Evolutionary conservation across 2,888 invertebrate genomes (phyloP).

Genomic region (Byasa hedistus): DNA sequence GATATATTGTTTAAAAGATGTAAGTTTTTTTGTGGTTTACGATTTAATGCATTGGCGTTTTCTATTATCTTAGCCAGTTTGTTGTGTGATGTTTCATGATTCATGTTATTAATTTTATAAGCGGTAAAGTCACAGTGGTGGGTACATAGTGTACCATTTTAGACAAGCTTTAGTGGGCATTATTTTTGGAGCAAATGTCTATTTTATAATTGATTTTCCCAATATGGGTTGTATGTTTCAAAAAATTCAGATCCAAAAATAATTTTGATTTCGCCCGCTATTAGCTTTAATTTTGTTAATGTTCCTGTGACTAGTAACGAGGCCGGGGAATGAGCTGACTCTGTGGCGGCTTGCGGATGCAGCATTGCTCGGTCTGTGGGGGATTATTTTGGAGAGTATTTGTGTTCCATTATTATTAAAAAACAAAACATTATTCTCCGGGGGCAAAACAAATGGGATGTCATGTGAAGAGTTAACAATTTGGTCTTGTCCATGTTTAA

Average conservation of each 20-base stretch:
- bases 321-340: conserved; percentile 57
- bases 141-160: conserved; percentile 20
- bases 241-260: conserved; percentile 22
- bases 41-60: conserved; percentile 17
- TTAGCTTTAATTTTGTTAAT: conserved; percentile 36
- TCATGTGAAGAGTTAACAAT: conserved; percentile 73
- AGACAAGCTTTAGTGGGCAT: conserved; percentile 39
- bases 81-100: conserved; percentile 25
- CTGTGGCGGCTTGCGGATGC: conserved; percentile 67
- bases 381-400: conserved; percentile 52
- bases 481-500: conserved; percentile 45
- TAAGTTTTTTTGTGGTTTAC: conserved; percentile 12
- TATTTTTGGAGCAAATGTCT: conserved; percentile 42
- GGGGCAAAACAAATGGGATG: conserved; percentile 62
- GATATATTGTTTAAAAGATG: conserved; percentile 27
- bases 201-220: conserved; percentile 47
- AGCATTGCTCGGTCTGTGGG: conserved; percentile 63
- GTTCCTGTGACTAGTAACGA: conserved; percentile 63
- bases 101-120: conserved; percentile 38
- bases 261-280: conserved; percentile 38
- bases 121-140: conserved; percentile 51
- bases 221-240: conserved; percentile 6
- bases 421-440: conserved; percentile 58
- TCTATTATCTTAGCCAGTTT: conserved; percentile 37
- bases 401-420: conserved; percentile 45